Base-by-base conservation (phyloP, 2,888 invertebrate genomes). In the Patella ulyssiponensis region DNA sequence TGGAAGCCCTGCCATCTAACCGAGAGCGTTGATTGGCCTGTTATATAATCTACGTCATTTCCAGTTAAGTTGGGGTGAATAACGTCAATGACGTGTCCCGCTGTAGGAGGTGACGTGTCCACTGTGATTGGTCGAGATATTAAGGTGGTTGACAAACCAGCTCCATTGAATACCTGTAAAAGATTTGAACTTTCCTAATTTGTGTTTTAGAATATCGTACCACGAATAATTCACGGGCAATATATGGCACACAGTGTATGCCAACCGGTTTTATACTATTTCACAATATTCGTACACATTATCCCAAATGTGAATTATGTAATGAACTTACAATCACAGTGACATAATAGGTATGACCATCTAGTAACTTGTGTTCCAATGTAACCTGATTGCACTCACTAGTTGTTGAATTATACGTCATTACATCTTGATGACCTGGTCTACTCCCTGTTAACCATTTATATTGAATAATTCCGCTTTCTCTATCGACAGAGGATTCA, bases 1-100 rank as follows among this genome's bases (percentile, higher is more conserved):
- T 79, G 64, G 69, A 84, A 84, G 12, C 84, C 84, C 23, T 75
- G 72, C 85, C 84, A 85, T 71, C 73, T 78, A 52, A 75, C 69
- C 17, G 77, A 77, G n/a, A 64, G 20, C 20, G n/a, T 64, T 7
- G 58, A n/a, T 27, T 27, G 27, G 27, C 2, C 27, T 27, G 2
- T 27, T 64, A 64, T 17, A 64, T 64, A 64, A 64, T 64, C 58
- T 9, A 64, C 58, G 17, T 64, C 58, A 64, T 64, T 27, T 15
- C 17, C 17, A 23, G n/a, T 20, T 7, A 15, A 27, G 5, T 2
- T 64, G 33, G 15, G 64, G 12, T 17, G 9, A 5, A 58, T 27
- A 11, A 72, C 77, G 17, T 80, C 78, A n/a, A 69, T 52, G 33
- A 77, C 78, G 20, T 44, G 33, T 14, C 75, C 79, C 11, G 52